Base-by-base conservation (phyloP, 2,113 vertebrate genomes). In the Hyla sarda region DNA sequence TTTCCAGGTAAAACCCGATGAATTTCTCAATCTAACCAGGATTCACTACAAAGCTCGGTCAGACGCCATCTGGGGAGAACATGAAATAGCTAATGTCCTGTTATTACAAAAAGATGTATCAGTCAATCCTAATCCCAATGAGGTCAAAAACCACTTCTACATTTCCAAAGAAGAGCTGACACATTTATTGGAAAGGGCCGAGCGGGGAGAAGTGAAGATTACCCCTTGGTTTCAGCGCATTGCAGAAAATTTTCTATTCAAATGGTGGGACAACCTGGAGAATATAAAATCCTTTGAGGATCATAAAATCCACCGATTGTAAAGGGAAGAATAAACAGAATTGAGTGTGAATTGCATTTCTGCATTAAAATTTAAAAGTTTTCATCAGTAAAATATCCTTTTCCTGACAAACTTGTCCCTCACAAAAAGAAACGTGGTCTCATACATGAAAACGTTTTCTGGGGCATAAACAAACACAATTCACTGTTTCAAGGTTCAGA, bases 1-100 rank as follows among this genome's bases (percentile, higher is more conserved):
- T 41, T 86, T 82, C 17, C 89, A 99, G 98, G 96, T 99, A 56
- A 92, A 93, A 48, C 97, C 96, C 47, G 97, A 98, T 84, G 98
- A 99, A 85, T 95, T 99, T 91, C 93, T 93, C 0, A 99, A 98
- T 65, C 88, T 99, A 82, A 99, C 98, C 3, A 91, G 98, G 81
- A 97, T 99, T 90, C 96, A 99, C 91, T 99, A 99, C 93, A 98
- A 98, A 90, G 98, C 98, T 71, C 94, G 96, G 86, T 99, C 98
- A 0, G 96, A 99, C 28, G 95, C 96, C 0, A 93, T 97, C 77
- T 99, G 98, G 98, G 98, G 98, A n/a, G 98, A 99, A 90, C 98
- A 99, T 4, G 98, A 99, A 91, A 98, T 99, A 41, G 98, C 99
- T 92, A 99, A 99, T 79, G 98, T 99, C 90, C 92, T 99, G 50